A percentile compares a stretch with the other conserved stretches of the same genome.
phyloP scores from a whole-genome alignment of 2,797 vertebrate species.

The Microctenopoma stevenorrisi region DNA sequence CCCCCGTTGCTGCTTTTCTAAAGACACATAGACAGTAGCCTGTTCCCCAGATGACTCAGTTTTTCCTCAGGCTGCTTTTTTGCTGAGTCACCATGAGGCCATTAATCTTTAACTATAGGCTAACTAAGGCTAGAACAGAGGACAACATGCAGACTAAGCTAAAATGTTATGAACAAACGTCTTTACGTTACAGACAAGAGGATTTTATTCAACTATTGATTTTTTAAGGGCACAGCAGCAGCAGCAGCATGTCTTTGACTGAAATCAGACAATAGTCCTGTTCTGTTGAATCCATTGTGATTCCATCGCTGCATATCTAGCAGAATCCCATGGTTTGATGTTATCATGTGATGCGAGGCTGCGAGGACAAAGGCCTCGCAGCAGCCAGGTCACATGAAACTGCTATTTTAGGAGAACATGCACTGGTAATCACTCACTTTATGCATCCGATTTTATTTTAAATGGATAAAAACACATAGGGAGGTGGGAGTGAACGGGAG shows the following conservation, averaged over 20 bases:
- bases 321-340: conserved; percentile 16
- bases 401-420: too few relatives aligned
- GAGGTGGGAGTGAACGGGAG: too few relatives aligned
- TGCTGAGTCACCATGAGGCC: conserved; percentile 68
- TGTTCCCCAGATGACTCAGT: conserved; percentile 35
- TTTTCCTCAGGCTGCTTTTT: conserved; percentile 41
- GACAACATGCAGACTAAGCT: conserved; percentile 29
- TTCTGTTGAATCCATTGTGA: conserved; percentile 9
- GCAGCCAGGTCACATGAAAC: background rate
- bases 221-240: background rate
- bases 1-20: conserved; percentile 3
- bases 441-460: background rate
- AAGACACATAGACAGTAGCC: background rate
- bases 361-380: conserved; percentile 52
- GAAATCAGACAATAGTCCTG: conserved; percentile 20
- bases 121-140: conserved; percentile 26
- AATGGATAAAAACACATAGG: background rate
- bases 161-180: conserved; percentile 17
- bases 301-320: conserved; percentile 14
- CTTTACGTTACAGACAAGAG: conserved; percentile 20
- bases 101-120: conserved; percentile 71
- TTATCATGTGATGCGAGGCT: conserved; percentile 46
- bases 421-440: background rate
- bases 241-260: background rate
- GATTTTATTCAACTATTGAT: background rate